Percentiles rank a stretch among this genome's conserved stretches.
Conservation (phyloP, 1,140 invertebrate genomes). For the Listronotus oregonensis region DNA sequence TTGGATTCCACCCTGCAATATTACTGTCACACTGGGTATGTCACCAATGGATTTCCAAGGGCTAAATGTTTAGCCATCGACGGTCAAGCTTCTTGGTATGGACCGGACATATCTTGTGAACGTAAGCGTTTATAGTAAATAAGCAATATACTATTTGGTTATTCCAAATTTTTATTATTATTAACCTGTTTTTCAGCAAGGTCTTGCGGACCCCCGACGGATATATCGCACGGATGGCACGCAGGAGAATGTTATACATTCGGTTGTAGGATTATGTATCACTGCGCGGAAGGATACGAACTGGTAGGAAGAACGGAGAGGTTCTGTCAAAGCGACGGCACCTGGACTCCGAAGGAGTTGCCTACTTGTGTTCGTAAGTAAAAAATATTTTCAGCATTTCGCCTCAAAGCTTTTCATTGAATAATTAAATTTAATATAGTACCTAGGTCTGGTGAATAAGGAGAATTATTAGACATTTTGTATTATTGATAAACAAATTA, state of each 20-base stretch:
- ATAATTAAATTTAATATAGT: too few species aligned
- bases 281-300: conserved; percentile 92
- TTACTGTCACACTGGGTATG: conserved; percentile 88
- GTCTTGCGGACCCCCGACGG: conserved; percentile 83
- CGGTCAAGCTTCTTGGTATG: conserved; percentile 77
- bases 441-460: too few species aligned
- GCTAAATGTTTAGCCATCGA: conserved; percentile 92
- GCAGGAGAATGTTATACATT: conserved; percentile 91
- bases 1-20: conserved; percentile 86
- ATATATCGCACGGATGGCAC: conserved; percentile 88
- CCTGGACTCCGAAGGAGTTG: conserved; percentile 86
- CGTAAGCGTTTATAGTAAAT: conserved; percentile 65
- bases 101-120: conserved; percentile 93
- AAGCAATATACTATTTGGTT: too few species aligned
- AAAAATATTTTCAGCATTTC: neutral
- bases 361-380: conserved; percentile 86
- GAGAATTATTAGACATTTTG: too few species aligned
- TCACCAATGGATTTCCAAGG: conserved; percentile 78
- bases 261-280: conserved; percentile 88
- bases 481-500: too few species aligned
- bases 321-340: conserved; percentile 84
- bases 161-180: too few species aligned
- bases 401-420: too few species aligned
- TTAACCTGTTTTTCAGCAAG: conserved; percentile 63
- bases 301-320: conserved; percentile 82